These are phyloP conservation scores for Cephus cinctus DNA, from an alignment of 1,140 invertebrate genomes.

Conservation along the genomic window DNA sequence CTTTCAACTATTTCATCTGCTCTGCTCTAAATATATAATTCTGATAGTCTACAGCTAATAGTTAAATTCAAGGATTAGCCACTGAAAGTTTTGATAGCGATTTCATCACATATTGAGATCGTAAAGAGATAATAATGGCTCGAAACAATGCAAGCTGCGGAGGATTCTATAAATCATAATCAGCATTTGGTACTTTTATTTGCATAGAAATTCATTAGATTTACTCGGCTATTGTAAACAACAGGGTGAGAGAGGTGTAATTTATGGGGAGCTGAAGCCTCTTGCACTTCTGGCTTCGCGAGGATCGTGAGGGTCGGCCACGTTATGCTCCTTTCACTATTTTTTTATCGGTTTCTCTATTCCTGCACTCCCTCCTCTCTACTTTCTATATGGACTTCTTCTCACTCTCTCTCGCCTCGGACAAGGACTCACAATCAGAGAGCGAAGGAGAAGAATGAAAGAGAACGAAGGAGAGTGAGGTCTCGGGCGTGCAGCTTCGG, in stretches of 20 bases:
- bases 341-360: too few species aligned
- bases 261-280: constrained; percentile 1
- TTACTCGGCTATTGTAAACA: constrained; percentile 4
- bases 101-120: too few species aligned
- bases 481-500: constrained; percentile 2
- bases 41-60: too few species aligned
- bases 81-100: too few species aligned
- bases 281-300: neutral
- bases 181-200: neutral
- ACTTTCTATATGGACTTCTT: constrained; percentile 13
- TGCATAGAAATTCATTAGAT: constrained; percentile 1
- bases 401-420: constrained; percentile 13
- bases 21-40: too few species aligned
- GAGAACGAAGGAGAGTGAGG: constrained; percentile 1
- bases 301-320: neutral
- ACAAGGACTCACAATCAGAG: constrained; percentile 3
- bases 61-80: too few species aligned
- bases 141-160: too few species aligned
- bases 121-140: too few species aligned
- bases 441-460: constrained; percentile 8
- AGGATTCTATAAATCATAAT: constrained; percentile 6
- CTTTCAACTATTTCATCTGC: too few species aligned
- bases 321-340: too few species aligned
- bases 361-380: constrained; percentile 11
- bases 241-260: constrained; percentile 1